Base-by-base conservation (phyloP, 1,140 invertebrate genomes). In the silkworm (Bombyx mori) region DNA sequence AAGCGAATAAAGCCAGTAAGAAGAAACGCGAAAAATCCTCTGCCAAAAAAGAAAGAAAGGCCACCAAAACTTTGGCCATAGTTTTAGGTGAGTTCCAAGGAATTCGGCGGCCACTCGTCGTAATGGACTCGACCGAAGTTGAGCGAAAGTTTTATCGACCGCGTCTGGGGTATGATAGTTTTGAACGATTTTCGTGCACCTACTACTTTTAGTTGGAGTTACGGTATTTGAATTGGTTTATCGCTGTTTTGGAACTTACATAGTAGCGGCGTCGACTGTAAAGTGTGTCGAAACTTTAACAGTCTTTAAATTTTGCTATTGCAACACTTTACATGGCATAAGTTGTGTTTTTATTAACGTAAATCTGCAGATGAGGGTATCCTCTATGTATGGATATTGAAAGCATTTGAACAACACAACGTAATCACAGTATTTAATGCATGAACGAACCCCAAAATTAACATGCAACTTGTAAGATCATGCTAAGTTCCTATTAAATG, bases 31-130 rank as follows among this genome's bases (percentile, higher is more conserved):
- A 98, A 76, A 98, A 97, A 77, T 97, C 96, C 26, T 97, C 96
- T 1, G 97, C 96, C 2, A 97, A 96, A 79, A 96, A 96, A 77
- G 98, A 99, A 82, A 92, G 97, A 61, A 99, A 99, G 88, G 98
- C 98, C n/a, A 99, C 98, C 6, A 99, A 99, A 90, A 99, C 98
- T 10, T 86, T 99, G 44, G 98, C 98, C 61, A 99, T 99, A 82
- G 98, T 99, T 64, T 91, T 99, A 79, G 98, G 98, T 99, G 91
- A 64, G 61, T 51, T 35, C n/a, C 18, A 49, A 26, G 10, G 26
- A 48, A 46, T 42, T 56, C 26, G 1, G 26, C 26, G 26, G 4
- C 26, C 26, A 35, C 26, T 35, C 26, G 26, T 5, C 26, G 26
- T 35, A 35, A 35, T 35, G 26, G 26, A 35, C 26, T 35, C 26